phyloP scores from a whole-genome alignment of 2,113 vertebrate species.

The Crotalus viridis region DNA sequence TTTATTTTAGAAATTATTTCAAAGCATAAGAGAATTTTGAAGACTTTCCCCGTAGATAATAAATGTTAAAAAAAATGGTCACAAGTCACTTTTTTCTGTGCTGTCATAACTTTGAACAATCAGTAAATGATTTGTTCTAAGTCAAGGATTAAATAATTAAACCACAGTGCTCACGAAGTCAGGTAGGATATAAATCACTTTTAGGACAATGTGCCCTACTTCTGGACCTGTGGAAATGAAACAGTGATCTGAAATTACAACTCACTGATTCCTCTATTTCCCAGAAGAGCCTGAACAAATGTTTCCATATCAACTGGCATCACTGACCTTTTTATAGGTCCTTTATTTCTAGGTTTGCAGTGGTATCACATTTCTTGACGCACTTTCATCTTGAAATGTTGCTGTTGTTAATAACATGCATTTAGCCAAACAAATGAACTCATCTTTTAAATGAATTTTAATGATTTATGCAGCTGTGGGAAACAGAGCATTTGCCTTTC shows the following conservation, averaged over 20 bases:
- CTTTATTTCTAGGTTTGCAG: background rate
- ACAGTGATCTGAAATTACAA: background rate
- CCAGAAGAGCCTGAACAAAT: background rate
- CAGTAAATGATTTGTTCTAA: no score
- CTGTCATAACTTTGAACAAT: no score
- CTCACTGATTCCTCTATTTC: background rate
- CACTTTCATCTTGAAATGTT: background rate
- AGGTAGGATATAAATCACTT: background rate
- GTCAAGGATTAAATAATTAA: background rate
- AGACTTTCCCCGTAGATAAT: background rate
- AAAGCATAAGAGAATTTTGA: background rate
- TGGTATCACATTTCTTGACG: background rate
- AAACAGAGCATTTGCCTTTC: slow-evolving; percentile 31
- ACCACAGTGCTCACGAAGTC: background rate
- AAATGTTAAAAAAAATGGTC: no score
- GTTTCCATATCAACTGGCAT: background rate
- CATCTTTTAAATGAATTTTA: slow-evolving; percentile 23
- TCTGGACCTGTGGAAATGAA: background rate
- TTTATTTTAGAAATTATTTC: background rate
- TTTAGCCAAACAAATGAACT: slow-evolving; percentile 27
- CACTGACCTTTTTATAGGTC: background rate
- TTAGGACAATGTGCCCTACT: background rate
- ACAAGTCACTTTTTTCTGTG: no score
- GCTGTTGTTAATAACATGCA: background rate
- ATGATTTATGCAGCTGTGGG: slow-evolving; percentile 43